Conservation (phyloP, 2,888 invertebrate genomes). For the Cryptosula pallasiana region DNA sequence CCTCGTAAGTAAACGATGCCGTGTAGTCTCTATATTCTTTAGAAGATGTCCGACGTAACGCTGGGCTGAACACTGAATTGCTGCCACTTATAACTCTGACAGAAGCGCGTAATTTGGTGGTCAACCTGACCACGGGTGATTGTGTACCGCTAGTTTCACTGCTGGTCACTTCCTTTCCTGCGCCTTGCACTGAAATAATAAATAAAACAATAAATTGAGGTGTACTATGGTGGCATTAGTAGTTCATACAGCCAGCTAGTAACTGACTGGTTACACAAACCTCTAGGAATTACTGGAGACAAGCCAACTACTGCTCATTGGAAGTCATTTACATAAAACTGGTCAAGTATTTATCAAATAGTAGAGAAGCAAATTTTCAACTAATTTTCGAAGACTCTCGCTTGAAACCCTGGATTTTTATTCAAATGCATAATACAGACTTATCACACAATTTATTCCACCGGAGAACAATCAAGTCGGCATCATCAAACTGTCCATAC, state of each 20-base stretch:
- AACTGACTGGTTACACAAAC: too few species aligned
- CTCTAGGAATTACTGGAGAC: too few species aligned
- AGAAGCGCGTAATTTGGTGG: not conserved
- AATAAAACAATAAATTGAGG: not conserved
- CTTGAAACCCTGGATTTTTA: too few species aligned
- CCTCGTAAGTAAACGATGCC: not conserved
- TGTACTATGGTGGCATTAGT: too few species aligned
- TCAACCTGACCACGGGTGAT: not conserved
- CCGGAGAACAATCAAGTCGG: not conserved
- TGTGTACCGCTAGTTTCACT: not conserved
- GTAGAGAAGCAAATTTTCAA: too few species aligned
- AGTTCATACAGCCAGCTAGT: too few species aligned
- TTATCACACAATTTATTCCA: too few species aligned
- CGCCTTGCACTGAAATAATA: constrained; percentile 6
- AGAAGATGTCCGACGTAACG: not conserved
- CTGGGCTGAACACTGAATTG: not conserved
- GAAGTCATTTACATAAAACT: too few species aligned
- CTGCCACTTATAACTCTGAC: not conserved
- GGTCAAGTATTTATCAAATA: too few species aligned
- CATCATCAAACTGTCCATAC: not conserved
- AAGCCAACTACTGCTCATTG: too few species aligned
- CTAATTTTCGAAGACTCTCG: too few species aligned
- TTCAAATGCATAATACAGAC: too few species aligned
- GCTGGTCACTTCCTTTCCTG: not conserved
- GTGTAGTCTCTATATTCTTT: not conserved